Conservation (phyloP, 1,140 invertebrate species). For the Proctacanthus coquilletti region DNA sequence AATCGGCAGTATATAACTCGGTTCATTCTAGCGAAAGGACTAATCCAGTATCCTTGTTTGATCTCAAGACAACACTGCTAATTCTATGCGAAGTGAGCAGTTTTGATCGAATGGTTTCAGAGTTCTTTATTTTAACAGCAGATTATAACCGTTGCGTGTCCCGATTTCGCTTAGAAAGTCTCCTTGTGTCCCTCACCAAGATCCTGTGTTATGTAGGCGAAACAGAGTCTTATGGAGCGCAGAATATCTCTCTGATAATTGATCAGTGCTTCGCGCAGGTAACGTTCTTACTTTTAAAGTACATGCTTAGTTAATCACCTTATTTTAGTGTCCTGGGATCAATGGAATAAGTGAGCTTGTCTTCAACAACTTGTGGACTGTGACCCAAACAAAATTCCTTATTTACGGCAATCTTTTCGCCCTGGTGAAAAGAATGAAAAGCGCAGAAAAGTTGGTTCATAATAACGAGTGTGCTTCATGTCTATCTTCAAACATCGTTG, state of each 20-base stretch:
- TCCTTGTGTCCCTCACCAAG: slow-evolving; percentile 18
- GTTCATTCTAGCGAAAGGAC: no score
- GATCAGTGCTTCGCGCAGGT: slow-evolving; percentile 18
- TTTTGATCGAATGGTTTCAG: slow-evolving; percentile 15
- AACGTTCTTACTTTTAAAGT: slow-evolving; percentile 1
- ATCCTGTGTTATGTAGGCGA: slow-evolving; percentile 22
- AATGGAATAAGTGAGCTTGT: slow-evolving; percentile 17
- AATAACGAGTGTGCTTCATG: slow-evolving; percentile 20
- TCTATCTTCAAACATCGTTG: slow-evolving; percentile 17
- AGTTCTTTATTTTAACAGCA: slow-evolving; percentile 17
- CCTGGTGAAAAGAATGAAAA: slow-evolving; percentile 23
- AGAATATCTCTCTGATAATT: slow-evolving; percentile 18
- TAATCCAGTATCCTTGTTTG: slow-evolving; percentile 22
- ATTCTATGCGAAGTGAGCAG: slow-evolving; percentile 22
- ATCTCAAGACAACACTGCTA: slow-evolving; percentile 23
- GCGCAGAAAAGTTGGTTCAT: slow-evolving; percentile 23
- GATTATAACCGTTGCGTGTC: slow-evolving; percentile 20
- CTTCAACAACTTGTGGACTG: slow-evolving; percentile 21
- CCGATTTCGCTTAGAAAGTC: slow-evolving; percentile 19
- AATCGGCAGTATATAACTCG: no score
- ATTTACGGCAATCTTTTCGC: slow-evolving; percentile 24
- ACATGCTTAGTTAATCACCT: neutral
- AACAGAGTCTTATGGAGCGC: slow-evolving; percentile 18
- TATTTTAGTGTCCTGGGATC: slow-evolving; percentile 14
- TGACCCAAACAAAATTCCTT: slow-evolving; percentile 20